Conservation (phyloP, 2,888 invertebrate genomes). For the Ectobius pallidus region DNA sequence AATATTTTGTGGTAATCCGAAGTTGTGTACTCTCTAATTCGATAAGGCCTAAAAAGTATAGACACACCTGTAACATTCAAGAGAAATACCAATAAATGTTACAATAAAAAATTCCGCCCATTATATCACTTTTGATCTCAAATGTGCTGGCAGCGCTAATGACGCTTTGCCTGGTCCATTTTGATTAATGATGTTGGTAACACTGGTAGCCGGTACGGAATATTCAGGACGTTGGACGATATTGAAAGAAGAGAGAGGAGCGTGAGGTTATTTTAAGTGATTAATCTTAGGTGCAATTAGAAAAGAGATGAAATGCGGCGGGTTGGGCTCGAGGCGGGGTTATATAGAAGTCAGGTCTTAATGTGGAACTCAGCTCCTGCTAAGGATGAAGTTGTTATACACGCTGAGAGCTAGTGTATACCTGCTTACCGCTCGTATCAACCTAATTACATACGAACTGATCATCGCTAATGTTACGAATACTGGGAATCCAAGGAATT, state of each 20-base stretch:
- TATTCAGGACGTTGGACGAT: background rate
- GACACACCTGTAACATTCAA: no score
- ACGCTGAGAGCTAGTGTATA: no score
- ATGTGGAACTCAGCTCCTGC: background rate
- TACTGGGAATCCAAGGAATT: no score
- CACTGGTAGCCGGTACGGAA: background rate
- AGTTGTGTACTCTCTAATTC: no score
- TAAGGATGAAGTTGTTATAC: constrained; percentile 12
- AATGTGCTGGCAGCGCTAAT: background rate
- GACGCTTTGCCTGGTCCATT: background rate
- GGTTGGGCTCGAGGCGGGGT: background rate
- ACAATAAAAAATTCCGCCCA: no score
- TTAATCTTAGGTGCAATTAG: constrained; percentile 28
- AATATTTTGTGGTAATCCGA: no score
- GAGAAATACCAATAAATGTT: no score
- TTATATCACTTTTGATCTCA: no score
- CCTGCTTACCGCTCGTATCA: no score
- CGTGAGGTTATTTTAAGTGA: constrained; percentile 22
- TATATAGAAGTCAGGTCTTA: constrained; percentile 7
- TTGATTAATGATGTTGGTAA: constrained; percentile 26
- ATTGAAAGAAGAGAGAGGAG: constrained; percentile 15
- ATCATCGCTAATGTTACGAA: no score
- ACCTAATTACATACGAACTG: no score
- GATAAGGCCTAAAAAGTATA: no score
- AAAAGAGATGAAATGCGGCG: constrained; percentile 17